Evolutionary conservation across 2,888 invertebrate species (phyloP), one percentile per base, ranked within the genome.

Genomic region (Drosophila ezoana): DNA sequence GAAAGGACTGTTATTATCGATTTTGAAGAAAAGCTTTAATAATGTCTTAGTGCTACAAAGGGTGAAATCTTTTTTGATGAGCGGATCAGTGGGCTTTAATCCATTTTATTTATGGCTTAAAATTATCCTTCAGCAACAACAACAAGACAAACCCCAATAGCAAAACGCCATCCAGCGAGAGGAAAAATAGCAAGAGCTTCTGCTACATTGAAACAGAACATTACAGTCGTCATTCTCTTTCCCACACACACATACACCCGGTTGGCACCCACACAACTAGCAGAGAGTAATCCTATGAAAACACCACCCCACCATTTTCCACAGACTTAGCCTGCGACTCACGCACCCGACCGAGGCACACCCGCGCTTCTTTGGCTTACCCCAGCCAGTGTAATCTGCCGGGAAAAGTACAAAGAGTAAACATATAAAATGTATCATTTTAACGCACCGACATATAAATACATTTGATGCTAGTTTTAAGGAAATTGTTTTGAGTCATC

Each of bases 51-150:
- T 44, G 71, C 67, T 65, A 73, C 62, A 72, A 64, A 68, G 74
- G 66, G 70, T 66, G 68, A 67, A 69, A 81, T 81, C 80, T 76
- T 86, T 82, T 88, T 83, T 77, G 72, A 83, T 79, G 83, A 79
- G 74, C 75, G 89, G 80, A 87, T 89, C 89, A 81, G 84, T 87
- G 85, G 77, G 80, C 81, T 90, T 89, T 87, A 90, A 90, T 90
- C 89, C 88, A 84, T 76, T 85, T 89, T 87, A 90, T 90, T 90
- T 90, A 90, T 90, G 86, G 80, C 78, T 87, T 85, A 85, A 83
- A 85, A 87, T 89, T 87, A 87, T 81, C 79, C 86, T 79, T 80
- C 75, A 59, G 73, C 75, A 76, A 62, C 72, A 76, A 35, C 66
- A 62, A 58, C 58, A 56, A 53, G 28, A 51, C 37, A 14, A 51